Conservation (phyloP, 2,113 vertebrate species). For the Romanogobio albipinnatus region DNA sequence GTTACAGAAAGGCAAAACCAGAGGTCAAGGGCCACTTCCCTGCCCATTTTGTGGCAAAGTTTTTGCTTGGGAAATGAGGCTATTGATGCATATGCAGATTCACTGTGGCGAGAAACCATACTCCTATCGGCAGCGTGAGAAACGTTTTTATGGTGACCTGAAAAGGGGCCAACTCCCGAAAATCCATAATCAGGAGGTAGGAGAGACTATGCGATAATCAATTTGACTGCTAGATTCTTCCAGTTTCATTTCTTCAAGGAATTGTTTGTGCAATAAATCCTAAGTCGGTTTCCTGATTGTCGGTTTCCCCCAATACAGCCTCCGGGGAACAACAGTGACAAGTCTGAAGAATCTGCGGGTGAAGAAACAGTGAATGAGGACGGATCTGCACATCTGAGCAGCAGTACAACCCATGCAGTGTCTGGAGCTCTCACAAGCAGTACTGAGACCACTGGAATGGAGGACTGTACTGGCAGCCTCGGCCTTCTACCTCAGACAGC, state of each 20-base stretch:
- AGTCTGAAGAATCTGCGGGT: constrained; percentile 25
- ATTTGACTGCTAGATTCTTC: background rate
- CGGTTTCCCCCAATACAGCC: constrained; percentile 51
- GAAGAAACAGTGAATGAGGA: background rate
- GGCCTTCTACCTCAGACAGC: constrained; percentile 19
- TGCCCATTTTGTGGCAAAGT: constrained; percentile 56
- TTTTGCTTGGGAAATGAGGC: constrained; percentile 48
- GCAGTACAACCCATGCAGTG: background rate
- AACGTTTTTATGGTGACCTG: constrained; percentile 48
- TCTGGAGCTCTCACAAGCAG: constrained; percentile 39
- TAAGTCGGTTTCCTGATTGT: constrained; percentile 22
- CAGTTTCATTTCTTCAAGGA: background rate
- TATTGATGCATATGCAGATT: constrained; percentile 60
- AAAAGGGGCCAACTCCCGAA: constrained; percentile 40
- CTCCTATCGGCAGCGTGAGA: constrained; percentile 49
- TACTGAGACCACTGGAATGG: constrained; percentile 33
- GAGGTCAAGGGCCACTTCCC: constrained; percentile 42
- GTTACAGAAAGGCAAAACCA: constrained; percentile 38
- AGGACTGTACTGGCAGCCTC: constrained; percentile 12
- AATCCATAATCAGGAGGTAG: constrained; percentile 51
- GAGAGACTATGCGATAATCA: constrained; percentile 19
- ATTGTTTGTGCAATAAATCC: constrained; percentile 1
- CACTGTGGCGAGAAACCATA: constrained; percentile 67
- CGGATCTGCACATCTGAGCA: background rate
- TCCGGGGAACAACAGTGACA: constrained; percentile 43